Conservation (phyloP, 2,797 vertebrate genomes). For the Otolemur crassicaudatus region DNA sequence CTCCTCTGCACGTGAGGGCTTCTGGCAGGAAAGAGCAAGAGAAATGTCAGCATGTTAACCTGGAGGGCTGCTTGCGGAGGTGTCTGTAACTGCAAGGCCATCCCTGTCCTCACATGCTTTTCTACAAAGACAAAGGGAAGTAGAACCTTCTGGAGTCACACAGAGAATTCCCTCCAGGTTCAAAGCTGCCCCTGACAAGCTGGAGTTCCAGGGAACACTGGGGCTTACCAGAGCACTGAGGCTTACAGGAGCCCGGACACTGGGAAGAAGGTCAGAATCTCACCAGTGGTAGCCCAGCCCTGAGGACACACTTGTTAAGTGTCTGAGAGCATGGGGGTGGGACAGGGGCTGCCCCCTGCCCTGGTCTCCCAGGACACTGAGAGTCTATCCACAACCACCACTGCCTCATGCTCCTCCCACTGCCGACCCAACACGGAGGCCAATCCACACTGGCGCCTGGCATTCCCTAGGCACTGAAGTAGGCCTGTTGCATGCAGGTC, state of each 20-base stretch:
- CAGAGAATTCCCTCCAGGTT: background rate
- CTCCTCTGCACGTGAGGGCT: too few relatives aligned
- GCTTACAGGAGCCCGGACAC: rapidly evolving
- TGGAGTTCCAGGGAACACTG: rapidly evolving
- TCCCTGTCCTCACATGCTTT: rapidly evolving
- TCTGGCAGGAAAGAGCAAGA: rapidly evolving
- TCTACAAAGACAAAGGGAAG: background rate
- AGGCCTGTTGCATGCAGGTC: rapidly evolving
- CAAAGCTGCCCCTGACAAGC: rapidly evolving
- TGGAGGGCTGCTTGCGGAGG: rapidly evolving
- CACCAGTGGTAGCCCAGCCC: rapidly evolving
- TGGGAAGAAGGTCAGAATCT: rapidly evolving
- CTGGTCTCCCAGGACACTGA: background rate
- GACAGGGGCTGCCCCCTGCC: background rate
- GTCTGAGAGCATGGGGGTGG: rapidly evolving
- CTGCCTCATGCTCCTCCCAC: background rate
- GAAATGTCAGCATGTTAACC: rapidly evolving
- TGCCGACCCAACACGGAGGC: rapidly evolving
- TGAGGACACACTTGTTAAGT: rapidly evolving
- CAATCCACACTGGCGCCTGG: rapidly evolving
- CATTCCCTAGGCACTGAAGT: rapidly evolving
- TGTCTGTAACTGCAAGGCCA: rapidly evolving
- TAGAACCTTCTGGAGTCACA: background rate
- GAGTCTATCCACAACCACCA: background rate
- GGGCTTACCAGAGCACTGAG: rapidly evolving